Conservation (phyloP, 2,888 invertebrate genomes). For the Drosophila rubida region DNA sequence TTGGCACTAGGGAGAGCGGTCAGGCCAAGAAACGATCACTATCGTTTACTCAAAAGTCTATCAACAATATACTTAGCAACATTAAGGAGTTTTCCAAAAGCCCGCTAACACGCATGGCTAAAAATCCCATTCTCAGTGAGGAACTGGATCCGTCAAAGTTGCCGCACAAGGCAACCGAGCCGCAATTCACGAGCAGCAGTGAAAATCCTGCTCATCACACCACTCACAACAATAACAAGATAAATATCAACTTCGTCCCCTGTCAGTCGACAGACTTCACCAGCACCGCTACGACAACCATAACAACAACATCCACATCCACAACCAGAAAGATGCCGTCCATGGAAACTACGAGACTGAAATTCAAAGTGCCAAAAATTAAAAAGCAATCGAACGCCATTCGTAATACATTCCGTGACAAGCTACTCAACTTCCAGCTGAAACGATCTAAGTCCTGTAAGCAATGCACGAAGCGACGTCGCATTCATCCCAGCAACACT, state of each 20-base stretch:
- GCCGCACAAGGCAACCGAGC: slow-evolving; percentile 19
- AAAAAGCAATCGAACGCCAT: slow-evolving; percentile 84
- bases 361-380: slow-evolving; percentile 83
- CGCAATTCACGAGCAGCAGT: slow-evolving; percentile 44
- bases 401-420: slow-evolving; percentile 83
- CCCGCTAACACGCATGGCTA: slow-evolving; percentile 71
- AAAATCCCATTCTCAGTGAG: slow-evolving; percentile 50
- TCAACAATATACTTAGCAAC: slow-evolving; percentile 82
- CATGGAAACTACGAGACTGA: slow-evolving; percentile 80
- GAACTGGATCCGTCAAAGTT: slow-evolving; percentile 52
- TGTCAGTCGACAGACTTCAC: slow-evolving; percentile 51
- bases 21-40: slow-evolving; percentile 81
- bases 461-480: slow-evolving; percentile 82
- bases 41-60: slow-evolving; percentile 84
- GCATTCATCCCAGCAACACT: slow-evolving; percentile 83
- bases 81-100: slow-evolving; percentile 84
- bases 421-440: slow-evolving; percentile 82
- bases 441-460: slow-evolving; percentile 81
- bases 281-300: slow-evolving; percentile 53
- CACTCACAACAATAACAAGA: slow-evolving; percentile 42
- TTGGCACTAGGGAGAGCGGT: slow-evolving; percentile 22
- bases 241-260: slow-evolving; percentile 38
- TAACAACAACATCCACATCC: slow-evolving; percentile 47
- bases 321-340: slow-evolving; percentile 66
- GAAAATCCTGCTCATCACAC: slow-evolving; percentile 42